Percentiles rank a stretch among this genome's conserved stretches.
These are phyloP conservation scores for Oriolus oriolus DNA, from an alignment of 2,113 vertebrate species.

Conservation along the genomic window DNA sequence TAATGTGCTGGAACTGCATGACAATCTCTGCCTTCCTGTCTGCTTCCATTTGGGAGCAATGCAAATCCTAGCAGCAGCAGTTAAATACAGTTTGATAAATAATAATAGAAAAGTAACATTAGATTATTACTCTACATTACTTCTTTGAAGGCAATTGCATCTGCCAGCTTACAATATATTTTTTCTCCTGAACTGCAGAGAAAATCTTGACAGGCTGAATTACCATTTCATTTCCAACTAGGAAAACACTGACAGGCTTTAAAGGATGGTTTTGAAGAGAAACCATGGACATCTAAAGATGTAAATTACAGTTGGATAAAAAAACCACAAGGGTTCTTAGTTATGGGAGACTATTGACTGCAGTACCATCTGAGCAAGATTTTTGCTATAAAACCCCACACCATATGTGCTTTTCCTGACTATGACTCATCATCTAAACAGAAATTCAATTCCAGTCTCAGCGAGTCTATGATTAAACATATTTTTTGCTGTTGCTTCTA, in stretches of 20 bases:
- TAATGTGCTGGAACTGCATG: conserved; percentile 47
- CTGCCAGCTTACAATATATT: background rate
- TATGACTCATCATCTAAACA: background rate
- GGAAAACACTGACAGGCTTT: background rate
- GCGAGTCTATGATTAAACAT: background rate
- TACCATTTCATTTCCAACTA: background rate
- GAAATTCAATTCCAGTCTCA: background rate
- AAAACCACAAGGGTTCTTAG: background rate
- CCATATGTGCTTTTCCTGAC: background rate
- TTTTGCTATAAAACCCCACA: background rate
- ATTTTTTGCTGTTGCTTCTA: background rate
- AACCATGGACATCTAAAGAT: conserved; percentile 12
- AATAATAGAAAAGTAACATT: conserved; percentile 51
- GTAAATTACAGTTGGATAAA: background rate
- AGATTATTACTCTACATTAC: conserved; percentile 34
- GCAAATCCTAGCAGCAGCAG: conserved; percentile 21
- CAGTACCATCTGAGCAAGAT: background rate
- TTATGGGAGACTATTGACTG: background rate
- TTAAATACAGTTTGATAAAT: conserved; percentile 70
- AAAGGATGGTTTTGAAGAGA: conserved; percentile 36
- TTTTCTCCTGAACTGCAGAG: background rate
- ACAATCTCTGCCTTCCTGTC: conserved; percentile 11
- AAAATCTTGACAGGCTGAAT: conserved; percentile 16
- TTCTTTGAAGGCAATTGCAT: conserved; percentile 23
- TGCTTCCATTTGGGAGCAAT: conserved; percentile 36